Evolutionary conservation across 2,888 invertebrate genomes (phyloP), one percentile per base, ranked within the genome.

Genomic region (Temnothorax rugatulus): DNA sequence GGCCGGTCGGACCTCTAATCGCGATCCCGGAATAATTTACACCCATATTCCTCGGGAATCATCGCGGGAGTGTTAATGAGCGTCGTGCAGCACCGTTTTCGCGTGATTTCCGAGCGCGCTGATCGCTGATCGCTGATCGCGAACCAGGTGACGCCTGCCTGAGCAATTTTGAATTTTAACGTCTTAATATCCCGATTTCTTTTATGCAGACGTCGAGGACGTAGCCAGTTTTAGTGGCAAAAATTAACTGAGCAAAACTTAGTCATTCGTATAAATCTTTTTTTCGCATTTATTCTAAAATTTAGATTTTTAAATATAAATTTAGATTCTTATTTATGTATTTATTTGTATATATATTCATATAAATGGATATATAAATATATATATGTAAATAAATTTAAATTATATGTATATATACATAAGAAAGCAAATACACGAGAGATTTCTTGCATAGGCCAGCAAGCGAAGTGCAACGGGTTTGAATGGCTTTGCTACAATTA

Each of bases 1-100:
- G 91, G 87, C 85, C 88, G 85, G 87, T 87, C 84, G 85, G 87
- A 84, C 50, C 87, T 89, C 89, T 89, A 91, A 91, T 91, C 90
- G 87, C 87, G 87, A 91, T 91, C 88, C 87, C 47, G 73, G 90
- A 90, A 89, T 91, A 91, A 91, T 91, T 91, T 91, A 90, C 88
- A 85, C 86, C 87, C 76, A 82, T 84, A 85, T 76, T 86, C 79
- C 86, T 88, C 88, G 86, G 86, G 75, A 87, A 88, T 83, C 83
- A 79, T 84, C 82, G 84, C 34, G 88, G 82, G 86, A 88, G n/a
- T 75, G 66, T 90, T 90, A 90, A 90, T 86, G 87, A 89, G 87
- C 69, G 74, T 86, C 79, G 52, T 8, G 66, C 41, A 64, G 79
- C 64, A 68, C 63, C 47, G 54, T 63, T 76, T 84, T 90, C 82